phyloP scores from a whole-genome alignment of 2,113 vertebrate genomes.

The Rhea pennata region DNA sequence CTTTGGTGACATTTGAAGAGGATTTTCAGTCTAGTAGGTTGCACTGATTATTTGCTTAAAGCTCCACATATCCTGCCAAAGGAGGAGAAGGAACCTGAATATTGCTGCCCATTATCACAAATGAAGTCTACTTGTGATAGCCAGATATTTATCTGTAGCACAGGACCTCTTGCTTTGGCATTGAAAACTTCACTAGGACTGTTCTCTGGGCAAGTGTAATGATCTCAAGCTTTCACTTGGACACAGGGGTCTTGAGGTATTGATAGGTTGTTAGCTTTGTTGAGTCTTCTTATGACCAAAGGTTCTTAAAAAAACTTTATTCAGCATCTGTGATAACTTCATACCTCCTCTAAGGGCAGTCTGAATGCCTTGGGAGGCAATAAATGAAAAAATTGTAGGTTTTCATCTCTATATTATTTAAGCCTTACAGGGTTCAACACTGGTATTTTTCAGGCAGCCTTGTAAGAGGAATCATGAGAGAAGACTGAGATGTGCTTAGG shows the following conservation, averaged over 20 bases:
- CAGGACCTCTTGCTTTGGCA: not conserved
- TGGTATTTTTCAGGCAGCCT: not conserved
- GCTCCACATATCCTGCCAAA: not conserved
- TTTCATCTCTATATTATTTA: not conserved
- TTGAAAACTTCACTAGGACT: not conserved
- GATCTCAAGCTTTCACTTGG: not conserved
- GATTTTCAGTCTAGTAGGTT: not conserved
- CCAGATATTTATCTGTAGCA: not conserved
- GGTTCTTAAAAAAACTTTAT: not conserved
- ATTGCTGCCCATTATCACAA: not conserved
- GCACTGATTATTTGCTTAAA: not conserved
- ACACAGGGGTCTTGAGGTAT: not conserved
- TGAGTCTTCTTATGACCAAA: not conserved
- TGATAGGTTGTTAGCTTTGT: not conserved
- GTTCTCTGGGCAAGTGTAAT: not conserved
- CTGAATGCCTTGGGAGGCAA: not conserved
- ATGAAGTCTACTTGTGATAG: not conserved
- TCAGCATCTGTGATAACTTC: not conserved
- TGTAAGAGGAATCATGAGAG: not conserved
- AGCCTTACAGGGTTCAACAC: not conserved
- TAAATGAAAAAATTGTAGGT: not conserved
- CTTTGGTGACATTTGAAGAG: not conserved
- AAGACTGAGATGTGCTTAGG: not conserved
- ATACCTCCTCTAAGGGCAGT: not conserved
- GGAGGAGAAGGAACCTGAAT: not conserved